These are phyloP conservation scores for Eustalomyia histrio DNA, from an alignment of 2,888 invertebrate species.

Conservation along the genomic window DNA sequence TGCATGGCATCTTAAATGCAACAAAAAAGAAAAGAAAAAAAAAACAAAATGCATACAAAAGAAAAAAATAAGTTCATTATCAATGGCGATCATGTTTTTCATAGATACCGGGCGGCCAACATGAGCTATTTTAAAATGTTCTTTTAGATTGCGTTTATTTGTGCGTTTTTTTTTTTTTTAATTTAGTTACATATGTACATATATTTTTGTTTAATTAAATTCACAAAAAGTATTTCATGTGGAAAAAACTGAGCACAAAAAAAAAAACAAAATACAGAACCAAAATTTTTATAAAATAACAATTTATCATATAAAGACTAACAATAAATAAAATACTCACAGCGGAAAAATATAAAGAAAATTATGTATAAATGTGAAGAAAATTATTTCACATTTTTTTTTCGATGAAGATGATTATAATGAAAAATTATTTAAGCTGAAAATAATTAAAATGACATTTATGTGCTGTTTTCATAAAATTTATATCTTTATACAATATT, in stretches of 20 bases:
- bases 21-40: neutral
- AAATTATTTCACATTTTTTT: neutral
- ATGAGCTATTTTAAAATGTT: neutral
- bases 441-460: slow-evolving; percentile 60
- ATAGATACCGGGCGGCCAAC: neutral
- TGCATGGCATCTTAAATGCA: neutral
- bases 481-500: neutral
- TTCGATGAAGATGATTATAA: neutral
- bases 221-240: slow-evolving; percentile 22
- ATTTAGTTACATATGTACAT: neutral
- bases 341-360: slow-evolving; percentile 2
- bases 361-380: neutral
- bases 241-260: neutral
- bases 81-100: neutral
- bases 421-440: slow-evolving; percentile 21
- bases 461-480: slow-evolving; percentile 26
- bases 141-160: slow-evolving; percentile 19
- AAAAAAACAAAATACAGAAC: slow-evolving; percentile 4
- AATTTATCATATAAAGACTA: slow-evolving; percentile 22
- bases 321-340: neutral
- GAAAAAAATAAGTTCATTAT: slow-evolving; percentile 16
- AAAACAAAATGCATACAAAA: no score
- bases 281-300: slow-evolving; percentile 3
- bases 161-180: slow-evolving; percentile 19
- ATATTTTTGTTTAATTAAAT: neutral